These are phyloP conservation scores for Hycleus phaleratus DNA, from an alignment of 1,140 invertebrate genomes.

Conservation along the genomic window DNA sequence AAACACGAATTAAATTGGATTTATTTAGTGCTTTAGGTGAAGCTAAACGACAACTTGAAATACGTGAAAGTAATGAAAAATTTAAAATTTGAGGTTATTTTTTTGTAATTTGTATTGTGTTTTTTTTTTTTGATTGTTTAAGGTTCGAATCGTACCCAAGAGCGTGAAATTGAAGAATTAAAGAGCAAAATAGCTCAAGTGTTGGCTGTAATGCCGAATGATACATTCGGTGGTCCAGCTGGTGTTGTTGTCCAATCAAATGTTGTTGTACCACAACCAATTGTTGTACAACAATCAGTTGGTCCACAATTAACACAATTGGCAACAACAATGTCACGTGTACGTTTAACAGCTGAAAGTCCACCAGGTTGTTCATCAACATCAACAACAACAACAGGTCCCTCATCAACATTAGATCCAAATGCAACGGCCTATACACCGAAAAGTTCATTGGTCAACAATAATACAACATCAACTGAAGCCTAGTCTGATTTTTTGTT, in stretches of 20 bases:
- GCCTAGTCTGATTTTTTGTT: conserved; percentile 30
- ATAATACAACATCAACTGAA: conserved; percentile 45
- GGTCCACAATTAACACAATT: conserved; percentile 14
- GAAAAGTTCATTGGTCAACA: conserved; percentile 49
- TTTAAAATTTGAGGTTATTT: too few species aligned
- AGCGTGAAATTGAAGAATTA: conserved; percentile 84
- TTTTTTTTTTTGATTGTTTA: conserved; percentile 30
- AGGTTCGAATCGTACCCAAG: conserved; percentile 72
- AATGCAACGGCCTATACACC: conserved; percentile 89
- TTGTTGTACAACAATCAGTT: conserved; percentile 5
- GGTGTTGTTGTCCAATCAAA: too few species aligned
- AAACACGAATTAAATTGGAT: conserved; percentile 93
- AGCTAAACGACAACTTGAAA: conserved; percentile 86
- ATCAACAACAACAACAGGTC: too few species aligned
- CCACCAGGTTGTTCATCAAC: conserved; percentile 14
- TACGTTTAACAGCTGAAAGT: conserved; percentile 42
- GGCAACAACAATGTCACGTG: conserved; percentile 47
- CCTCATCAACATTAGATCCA: conserved; percentile 69
- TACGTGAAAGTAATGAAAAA: conserved; percentile 66
- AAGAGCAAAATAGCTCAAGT: conserved; percentile 87
- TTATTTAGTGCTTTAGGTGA: conserved; percentile 93
- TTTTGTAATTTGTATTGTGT: too few species aligned
- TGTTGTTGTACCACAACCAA: conserved; percentile 22
- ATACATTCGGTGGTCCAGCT: conserved; percentile 44
- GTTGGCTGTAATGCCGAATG: conserved; percentile 82